Percentiles rank a stretch among this genome's conserved stretches.
These are phyloP conservation scores for Zoroaster sp. DNA, from an alignment of 53 echinoderm and acorn worm genomes.

Conservation along the genomic window DNA sequence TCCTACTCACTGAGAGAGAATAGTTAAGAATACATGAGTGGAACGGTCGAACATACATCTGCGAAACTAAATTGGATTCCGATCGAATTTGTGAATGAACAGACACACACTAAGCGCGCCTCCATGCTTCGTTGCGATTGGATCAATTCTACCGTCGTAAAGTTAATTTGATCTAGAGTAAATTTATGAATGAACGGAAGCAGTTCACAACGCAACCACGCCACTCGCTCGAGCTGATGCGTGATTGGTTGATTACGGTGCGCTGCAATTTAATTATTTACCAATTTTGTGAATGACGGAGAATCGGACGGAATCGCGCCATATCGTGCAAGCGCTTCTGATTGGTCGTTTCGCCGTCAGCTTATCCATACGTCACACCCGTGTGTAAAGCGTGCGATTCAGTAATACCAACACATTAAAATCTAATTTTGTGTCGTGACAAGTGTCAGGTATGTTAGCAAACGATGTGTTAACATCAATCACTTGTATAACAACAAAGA, in stretches of 20 bases:
- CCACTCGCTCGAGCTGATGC: not conserved
- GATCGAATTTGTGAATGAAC: slow-evolving; percentile 43
- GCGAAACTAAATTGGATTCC: slow-evolving; percentile 26
- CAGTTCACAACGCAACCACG: not conserved
- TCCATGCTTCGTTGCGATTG: not conserved
- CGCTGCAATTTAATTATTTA: slow-evolving; percentile 23
- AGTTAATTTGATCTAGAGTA: slow-evolving; percentile 20
- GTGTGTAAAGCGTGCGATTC: not conserved
- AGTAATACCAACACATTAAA: slow-evolving; percentile 5
- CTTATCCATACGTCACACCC: slow-evolving; percentile 26
- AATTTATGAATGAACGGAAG: slow-evolving; percentile 41
- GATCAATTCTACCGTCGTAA: slow-evolving; percentile 22
- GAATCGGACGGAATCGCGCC: slow-evolving; percentile 40
- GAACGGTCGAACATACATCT: slow-evolving; percentile 15
- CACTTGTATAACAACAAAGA: not conserved
- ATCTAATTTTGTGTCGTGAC: not conserved
- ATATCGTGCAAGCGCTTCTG: not conserved
- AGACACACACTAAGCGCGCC: not conserved
- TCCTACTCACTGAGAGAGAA: not conserved
- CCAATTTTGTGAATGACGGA: slow-evolving; percentile 45
- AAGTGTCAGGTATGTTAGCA: slow-evolving; percentile 18
- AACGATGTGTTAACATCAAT: slow-evolving; percentile 36
- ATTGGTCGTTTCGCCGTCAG: slow-evolving; percentile 1
- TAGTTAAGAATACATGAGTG: not conserved
- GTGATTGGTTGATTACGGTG: slow-evolving; percentile 12